Base-by-base conservation (phyloP, 37 sponge, comb jelly and placozoan genomes). In the Petrosia ficiformis region DNA sequence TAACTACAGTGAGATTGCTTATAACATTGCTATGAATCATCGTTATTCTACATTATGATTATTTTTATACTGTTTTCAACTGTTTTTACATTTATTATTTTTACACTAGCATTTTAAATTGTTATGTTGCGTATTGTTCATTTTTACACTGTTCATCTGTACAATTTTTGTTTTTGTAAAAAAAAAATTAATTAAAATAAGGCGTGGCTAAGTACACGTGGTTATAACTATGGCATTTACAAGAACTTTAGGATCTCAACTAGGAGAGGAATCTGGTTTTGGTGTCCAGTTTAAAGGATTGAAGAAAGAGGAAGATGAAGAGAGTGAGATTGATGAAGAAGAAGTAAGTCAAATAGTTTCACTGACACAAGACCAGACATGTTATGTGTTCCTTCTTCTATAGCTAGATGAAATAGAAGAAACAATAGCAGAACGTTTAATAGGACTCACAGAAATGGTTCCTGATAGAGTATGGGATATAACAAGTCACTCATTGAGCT, bases 381-480 rank as follows among this genome's bases (percentile, higher is more conserved):
- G n/a, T n/a, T n/a, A n/a, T n/a, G n/a, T n/a, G 35, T 37, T 30
- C 6, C 1, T 10, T 16, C 31, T 16, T 44, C 0, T 29, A 2
- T 32, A 81, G 73, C 31, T 88, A 19, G 75, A 82, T 16, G 68
- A 81, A 37, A 71, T 90, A 19, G 76, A 73, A 0, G 92, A 91
- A 59, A 91, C 92, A 0, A 21, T 91, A 30, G 4, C 74, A 4
- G 92, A 91, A 71, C 39, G 92, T 6, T 38, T 91, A 42, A 35
- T 65, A 41, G 92, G 92, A 2, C 72, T 91, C 44, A 83, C 92
- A 26, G 92, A 91, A 60, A 91, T 91, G 92, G 60, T 91, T 25
- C 92, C 92, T 3, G 88, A 82, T 31, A 54, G 59, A 14, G 59
- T 73, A 6, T 82, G 79, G 80, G 59, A 21, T 0, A 1, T 38